Percentiles rank a stretch among this genome's conserved stretches.
Evolutionary conservation across 2,113 vertebrate species (phyloP).

Genomic region (Glaucomys volans): DNA sequence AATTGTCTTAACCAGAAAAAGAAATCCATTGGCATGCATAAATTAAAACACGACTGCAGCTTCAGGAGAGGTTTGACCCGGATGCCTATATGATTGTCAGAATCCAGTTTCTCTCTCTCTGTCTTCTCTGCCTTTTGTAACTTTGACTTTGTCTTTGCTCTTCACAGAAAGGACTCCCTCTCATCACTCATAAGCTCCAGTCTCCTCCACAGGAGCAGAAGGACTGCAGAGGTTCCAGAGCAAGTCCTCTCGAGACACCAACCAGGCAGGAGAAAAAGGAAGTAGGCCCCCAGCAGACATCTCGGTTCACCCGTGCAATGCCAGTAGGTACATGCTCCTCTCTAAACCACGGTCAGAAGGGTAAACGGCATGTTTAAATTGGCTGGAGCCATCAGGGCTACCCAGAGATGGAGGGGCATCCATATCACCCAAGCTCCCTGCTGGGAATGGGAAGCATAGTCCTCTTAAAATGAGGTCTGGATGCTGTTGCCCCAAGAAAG

Average conservation of each 20-base stretch:
- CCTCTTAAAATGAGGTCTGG: neutral
- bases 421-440: neutral
- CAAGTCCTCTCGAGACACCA: neutral
- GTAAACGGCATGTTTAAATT: neutral
- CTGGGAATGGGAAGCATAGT: neutral
- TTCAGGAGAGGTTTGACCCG: neutral
- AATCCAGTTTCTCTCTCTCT: neutral
- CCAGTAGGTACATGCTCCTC: neutral
- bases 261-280: neutral
- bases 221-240: neutral
- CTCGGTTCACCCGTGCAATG: neutral
- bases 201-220: neutral
- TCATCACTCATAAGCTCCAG: neutral
- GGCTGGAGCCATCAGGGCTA: neutral
- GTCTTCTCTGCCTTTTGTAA: neutral
- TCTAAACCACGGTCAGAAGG: neutral
- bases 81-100: neutral
- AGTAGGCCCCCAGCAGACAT: neutral
- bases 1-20: neutral
- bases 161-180: neutral
- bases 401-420: neutral
- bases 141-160: neutral
- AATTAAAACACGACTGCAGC: neutral
- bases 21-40: neutral
- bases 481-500: neutral